A percentile compares a stretch with the other conserved stretches of the same genome.
Conservation (phyloP, 2,888 invertebrate species). For the Chloromyia formosa region DNA sequence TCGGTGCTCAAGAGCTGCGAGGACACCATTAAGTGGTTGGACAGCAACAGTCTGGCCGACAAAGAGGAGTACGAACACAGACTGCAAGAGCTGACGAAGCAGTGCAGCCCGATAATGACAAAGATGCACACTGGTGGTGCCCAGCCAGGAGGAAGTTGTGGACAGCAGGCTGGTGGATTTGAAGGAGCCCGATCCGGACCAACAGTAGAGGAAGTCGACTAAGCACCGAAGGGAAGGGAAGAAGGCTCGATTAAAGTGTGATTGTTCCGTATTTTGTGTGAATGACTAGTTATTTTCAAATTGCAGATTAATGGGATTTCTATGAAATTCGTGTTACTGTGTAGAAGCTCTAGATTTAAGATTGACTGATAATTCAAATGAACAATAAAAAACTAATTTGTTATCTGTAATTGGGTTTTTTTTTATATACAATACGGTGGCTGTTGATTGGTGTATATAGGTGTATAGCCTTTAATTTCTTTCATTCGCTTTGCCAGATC, state of each 20-base stretch:
- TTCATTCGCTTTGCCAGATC: no score
- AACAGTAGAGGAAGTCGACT: slow-evolving; percentile 74
- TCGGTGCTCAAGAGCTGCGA: slow-evolving; percentile 72
- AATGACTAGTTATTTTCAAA: not conserved
- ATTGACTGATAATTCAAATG: no score
- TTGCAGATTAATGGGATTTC: not conserved
- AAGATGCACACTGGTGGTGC: slow-evolving; percentile 71
- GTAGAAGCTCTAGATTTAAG: no score
- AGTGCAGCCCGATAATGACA: slow-evolving; percentile 79
- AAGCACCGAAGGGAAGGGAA: slow-evolving; percentile 46
- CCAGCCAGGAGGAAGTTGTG: slow-evolving; percentile 48
- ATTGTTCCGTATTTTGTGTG: not conserved
- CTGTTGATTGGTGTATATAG: no score
- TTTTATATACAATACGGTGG: no score
- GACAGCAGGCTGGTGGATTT: slow-evolving; percentile 54
- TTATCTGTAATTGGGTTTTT: no score
- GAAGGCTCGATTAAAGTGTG: not conserved
- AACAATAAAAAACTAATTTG: no score
- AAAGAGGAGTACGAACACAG: slow-evolving; percentile 77
- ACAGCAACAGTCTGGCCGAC: slow-evolving; percentile 75
- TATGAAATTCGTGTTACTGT: no score
- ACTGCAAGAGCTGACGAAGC: slow-evolving; percentile 73
- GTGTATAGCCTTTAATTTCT: no score
- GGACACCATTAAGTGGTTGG: slow-evolving; percentile 79
- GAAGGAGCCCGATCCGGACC: slow-evolving; percentile 65